Evolutionary conservation across 1,140 invertebrate genomes (phyloP).

Genomic region (Berghia stephanieae): DNA sequence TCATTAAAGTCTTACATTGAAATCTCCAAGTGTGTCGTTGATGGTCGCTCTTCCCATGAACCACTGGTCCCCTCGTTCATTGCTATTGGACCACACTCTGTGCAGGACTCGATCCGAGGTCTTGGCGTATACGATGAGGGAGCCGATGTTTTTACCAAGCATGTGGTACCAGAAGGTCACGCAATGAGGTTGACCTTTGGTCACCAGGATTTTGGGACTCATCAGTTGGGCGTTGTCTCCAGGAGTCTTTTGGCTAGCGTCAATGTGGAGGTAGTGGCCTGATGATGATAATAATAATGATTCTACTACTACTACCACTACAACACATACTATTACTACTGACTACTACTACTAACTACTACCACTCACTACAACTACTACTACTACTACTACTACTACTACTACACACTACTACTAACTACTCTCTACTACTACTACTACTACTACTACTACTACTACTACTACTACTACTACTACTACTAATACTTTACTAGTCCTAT

Average conservation of each 20-base stretch:
- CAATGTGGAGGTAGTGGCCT: conserved; percentile 64
- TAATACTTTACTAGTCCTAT: too few species aligned
- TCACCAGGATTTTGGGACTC: conserved; percentile 34
- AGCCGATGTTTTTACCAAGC: conserved; percentile 72
- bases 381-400: too few species aligned
- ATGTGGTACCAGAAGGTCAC: conserved; percentile 79
- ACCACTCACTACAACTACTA: too few species aligned
- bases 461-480: too few species aligned
- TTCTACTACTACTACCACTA: too few species aligned
- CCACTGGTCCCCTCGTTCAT: conserved; percentile 53
- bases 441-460: too few species aligned
- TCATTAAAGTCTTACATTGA: conserved; percentile 31
- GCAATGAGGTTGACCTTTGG: conserved; percentile 42
- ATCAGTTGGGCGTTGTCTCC: conserved; percentile 53
- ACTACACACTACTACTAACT: too few species aligned
- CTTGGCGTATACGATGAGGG: conserved; percentile 52
- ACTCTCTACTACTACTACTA: too few species aligned
- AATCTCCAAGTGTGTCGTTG: conserved; percentile 16
- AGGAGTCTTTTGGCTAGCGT: conserved; percentile 52
- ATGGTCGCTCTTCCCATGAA: conserved; percentile 32
- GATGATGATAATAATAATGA: background rate
- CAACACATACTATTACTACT: too few species aligned
- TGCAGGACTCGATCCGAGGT: conserved; percentile 26
- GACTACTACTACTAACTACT: too few species aligned
- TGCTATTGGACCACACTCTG: conserved; percentile 41